Evolutionary conservation across 2,797 vertebrate genomes (phyloP), one percentile per base, ranked within the genome.

Genomic region (Eupleurogrammus muticus): DNA sequence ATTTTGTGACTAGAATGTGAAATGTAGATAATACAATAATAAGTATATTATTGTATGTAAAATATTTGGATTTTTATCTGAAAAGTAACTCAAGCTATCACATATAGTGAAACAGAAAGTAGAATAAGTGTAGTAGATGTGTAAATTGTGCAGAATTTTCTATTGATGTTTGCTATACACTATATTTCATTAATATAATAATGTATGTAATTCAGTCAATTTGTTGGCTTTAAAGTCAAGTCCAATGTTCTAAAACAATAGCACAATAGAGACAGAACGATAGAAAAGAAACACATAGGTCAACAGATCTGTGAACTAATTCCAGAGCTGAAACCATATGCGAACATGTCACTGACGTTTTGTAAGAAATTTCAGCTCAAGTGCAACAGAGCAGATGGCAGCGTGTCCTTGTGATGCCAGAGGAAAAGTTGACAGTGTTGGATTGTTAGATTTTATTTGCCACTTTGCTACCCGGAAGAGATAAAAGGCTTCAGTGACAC

Each of bases 271-370:
- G 38, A 54, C 42, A 55, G 58, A 62, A 13, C 12, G 50, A 69
- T n/a, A n/a, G n/a, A n/a, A n/a, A n/a, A n/a, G n/a, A n/a, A n/a
- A n/a, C n/a, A n/a, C n/a, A n/a, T n/a, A n/a, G n/a, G 50, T n/a
- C 44, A n/a, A 53, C 35, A n/a, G 58, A 82, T 77, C 59, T 51
- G 61, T 51, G 64, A 74, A 54, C 75, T 69, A 66, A 59, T 76
- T 80, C 75, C 21, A 79, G 52, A 73, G 50, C 70, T 65, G 77
- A 83, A 81, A 69, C 57, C 71, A 64, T 67, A 49, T 16, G 68
- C 47, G 42, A 80, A 71, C 5, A 46, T 67, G 40, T 80, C 73
- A 63, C 73, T 46, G 73, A 36, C 17, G 5, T 24, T 20, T 28
- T 16, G 6, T 53, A 60, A 35, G 17, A 70, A 76, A 78, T 47